phyloP scores from a whole-genome alignment of 2,797 vertebrate genomes.

The Cyclura pinguis region DNA sequence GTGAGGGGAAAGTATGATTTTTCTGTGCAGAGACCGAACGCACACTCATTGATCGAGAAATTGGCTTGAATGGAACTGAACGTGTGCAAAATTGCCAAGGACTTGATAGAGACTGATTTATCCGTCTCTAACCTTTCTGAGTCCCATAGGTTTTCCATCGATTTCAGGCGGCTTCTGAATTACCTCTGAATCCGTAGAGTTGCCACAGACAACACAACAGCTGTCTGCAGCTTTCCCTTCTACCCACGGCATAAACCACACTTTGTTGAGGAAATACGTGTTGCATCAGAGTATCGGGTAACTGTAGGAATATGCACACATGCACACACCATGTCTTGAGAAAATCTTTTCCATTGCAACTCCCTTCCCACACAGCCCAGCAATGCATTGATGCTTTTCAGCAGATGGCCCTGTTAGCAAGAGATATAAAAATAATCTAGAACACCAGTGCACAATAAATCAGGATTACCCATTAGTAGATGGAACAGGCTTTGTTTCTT shows the following conservation, averaged over 20 bases:
- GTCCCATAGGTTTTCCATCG: background rate
- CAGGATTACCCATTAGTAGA: background rate
- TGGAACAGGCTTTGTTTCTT: background rate
- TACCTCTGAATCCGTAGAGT: background rate
- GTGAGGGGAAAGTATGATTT: too few relatives aligned
- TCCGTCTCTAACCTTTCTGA: background rate
- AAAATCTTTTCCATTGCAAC: background rate
- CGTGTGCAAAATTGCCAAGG: background rate
- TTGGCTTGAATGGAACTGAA: too few relatives aligned
- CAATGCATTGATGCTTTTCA: slow-evolving; percentile 10
- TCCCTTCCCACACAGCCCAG: background rate
- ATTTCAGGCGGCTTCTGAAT: background rate
- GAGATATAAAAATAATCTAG: background rate
- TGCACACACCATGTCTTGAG: background rate
- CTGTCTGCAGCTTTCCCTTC: slow-evolving; percentile 4
- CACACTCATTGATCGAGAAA: too few relatives aligned
- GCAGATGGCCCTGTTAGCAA: slow-evolving; percentile 11
- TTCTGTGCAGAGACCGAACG: too few relatives aligned
- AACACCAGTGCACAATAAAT: slow-evolving; percentile 15
- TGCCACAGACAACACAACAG: background rate
- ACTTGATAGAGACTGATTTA: too few relatives aligned
- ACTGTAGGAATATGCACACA: background rate
- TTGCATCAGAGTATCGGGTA: slow-evolving; percentile 14
- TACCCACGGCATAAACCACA: background rate
- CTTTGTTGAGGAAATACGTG: background rate